Conservation (phyloP, 2,888 invertebrate genomes). For the Mystacides longicornis region DNA sequence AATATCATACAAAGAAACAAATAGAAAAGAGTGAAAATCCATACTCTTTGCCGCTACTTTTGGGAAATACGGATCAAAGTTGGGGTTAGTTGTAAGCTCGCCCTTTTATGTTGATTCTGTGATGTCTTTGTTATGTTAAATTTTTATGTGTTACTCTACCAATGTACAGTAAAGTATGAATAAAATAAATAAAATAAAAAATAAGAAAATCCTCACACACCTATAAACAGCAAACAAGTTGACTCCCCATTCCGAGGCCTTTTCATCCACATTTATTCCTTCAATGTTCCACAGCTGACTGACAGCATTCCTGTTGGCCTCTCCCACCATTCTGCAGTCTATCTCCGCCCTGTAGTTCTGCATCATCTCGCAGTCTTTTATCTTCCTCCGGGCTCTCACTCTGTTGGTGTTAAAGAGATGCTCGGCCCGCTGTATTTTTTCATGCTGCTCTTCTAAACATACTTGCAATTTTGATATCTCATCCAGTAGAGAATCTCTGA, state of each 20-base stretch:
- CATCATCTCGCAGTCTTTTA: constrained; percentile 19
- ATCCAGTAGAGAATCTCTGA: constrained; percentile 18
- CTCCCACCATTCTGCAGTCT: constrained; percentile 49
- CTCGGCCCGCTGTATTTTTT: constrained; percentile 19
- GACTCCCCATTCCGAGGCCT: constrained; percentile 13
- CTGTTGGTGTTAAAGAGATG: constrained; percentile 11
- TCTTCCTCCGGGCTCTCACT: constrained; percentile 13
- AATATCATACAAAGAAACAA: too few species aligned
- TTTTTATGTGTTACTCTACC: background rate
- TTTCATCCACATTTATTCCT: constrained; percentile 11
- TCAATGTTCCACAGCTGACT: constrained; percentile 13
- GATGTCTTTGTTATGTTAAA: too few species aligned
- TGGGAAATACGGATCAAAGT: too few species aligned
- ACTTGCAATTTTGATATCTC: constrained; percentile 14
- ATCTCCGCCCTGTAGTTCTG: constrained; percentile 37
- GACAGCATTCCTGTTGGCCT: constrained; percentile 61
- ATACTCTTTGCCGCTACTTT: too few species aligned
- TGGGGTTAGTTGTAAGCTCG: too few species aligned
- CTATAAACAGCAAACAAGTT: constrained; percentile 12
- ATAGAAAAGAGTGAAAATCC: too few species aligned
- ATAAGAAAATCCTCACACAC: background rate
- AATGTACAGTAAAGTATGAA: background rate
- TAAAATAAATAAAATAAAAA: background rate
- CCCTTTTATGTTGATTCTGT: background rate
- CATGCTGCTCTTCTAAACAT: constrained; percentile 17